A percentile compares a stretch with the other conserved stretches of the same genome.
phyloP scores from a whole-genome alignment of 1,140 invertebrate species.

The Dendroctonus ponderosae region DNA sequence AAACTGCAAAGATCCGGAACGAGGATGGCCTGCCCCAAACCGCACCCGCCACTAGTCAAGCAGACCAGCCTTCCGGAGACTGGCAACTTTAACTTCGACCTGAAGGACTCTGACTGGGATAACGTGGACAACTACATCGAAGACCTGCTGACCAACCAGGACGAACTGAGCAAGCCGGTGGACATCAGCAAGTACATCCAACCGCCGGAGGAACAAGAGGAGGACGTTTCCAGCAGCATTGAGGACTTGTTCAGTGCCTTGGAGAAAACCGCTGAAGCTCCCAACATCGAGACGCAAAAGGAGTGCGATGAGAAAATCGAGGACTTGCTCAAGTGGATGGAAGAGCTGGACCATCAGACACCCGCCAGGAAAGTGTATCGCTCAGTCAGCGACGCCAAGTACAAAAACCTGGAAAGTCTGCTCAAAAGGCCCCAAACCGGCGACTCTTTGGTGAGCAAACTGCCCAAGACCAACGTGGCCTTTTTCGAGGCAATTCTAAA shows the following conservation, averaged over 20 bases:
- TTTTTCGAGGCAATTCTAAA: constrained; percentile 47
- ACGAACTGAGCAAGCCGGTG: constrained; percentile 47
- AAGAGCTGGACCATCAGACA: constrained; percentile 47
- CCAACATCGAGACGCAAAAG: constrained; percentile 31
- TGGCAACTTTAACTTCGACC: constrained; percentile 47
- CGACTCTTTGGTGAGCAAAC: constrained; percentile 43
- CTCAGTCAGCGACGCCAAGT: constrained; percentile 47
- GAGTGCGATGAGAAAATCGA: constrained; percentile 46
- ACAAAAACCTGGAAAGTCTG: constrained; percentile 46
- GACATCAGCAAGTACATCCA: constrained; percentile 36
- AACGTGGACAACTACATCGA: constrained; percentile 49
- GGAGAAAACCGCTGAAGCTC: constrained; percentile 42
- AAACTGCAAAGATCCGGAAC: constrained; percentile 36
- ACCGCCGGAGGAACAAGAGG: constrained; percentile 27
- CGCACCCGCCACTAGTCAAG: constrained; percentile 36
- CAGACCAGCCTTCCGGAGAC: constrained; percentile 41
- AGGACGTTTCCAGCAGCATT: constrained; percentile 45
- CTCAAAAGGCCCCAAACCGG: constrained; percentile 42
- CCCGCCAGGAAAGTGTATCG: constrained; percentile 42
- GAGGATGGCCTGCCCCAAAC: constrained; percentile 1
- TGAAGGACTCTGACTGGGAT: constrained; percentile 44
- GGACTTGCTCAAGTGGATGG: constrained; percentile 48
- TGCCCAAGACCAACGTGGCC: constrained; percentile 46
- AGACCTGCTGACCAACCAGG: constrained; percentile 46
- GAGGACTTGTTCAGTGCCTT: constrained; percentile 49